Conservation (phyloP, 2,888 invertebrate species). For the Punctoribates punctum region DNA sequence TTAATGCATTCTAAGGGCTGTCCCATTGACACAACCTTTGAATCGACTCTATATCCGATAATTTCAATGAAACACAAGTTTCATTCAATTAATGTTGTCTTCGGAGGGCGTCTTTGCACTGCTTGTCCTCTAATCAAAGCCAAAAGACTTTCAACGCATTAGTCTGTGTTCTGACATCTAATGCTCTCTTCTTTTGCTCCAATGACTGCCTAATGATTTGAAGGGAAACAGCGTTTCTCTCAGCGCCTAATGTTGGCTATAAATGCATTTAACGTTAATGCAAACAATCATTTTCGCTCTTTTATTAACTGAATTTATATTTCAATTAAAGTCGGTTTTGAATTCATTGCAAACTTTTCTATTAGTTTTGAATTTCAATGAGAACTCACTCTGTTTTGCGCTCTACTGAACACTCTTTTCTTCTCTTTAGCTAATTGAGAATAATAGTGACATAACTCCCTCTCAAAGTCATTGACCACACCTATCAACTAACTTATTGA, state of each 20-base stretch:
- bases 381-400: neutral
- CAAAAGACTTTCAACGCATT: neutral
- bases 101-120: too few species aligned
- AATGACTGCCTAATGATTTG: constrained; percentile 4
- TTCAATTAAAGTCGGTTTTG: neutral
- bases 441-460: too few species aligned
- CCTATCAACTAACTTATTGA: too few species aligned
- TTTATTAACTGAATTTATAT: neutral
- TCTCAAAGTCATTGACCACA: too few species aligned
- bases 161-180: neutral
- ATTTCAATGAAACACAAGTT: too few species aligned
- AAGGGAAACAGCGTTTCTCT: neutral
- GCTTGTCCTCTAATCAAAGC: too few species aligned
- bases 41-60: too few species aligned
- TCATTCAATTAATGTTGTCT: too few species aligned
- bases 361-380: neutral
- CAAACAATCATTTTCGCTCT: neutral
- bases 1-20: too few species aligned
- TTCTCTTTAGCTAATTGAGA: neutral
- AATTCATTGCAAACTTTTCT: neutral
- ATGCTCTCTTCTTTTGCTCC: neutral
- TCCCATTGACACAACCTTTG: too few species aligned
- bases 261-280: neutral
- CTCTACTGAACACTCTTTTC: neutral
- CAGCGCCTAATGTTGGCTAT: neutral